Evolutionary conservation across 1,140 invertebrate genomes (phyloP), one percentile per base, ranked within the genome.

Genomic region (Holotrichia oblita): DNA sequence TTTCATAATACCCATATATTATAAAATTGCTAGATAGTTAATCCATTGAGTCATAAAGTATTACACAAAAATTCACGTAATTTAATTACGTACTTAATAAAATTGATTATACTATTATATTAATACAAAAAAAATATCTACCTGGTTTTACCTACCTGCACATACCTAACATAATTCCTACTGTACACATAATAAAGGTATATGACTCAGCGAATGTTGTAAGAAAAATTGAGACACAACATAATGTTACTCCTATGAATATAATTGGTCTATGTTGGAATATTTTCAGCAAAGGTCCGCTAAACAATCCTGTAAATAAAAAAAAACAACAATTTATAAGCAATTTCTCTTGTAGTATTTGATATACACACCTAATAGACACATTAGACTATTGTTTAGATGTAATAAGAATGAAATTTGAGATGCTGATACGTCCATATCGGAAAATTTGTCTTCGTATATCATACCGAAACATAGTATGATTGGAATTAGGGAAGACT

Each of bases 151-250:
- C 27, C 76, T 42, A 73, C 27, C 17, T 34, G 44, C 27, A 80
- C 81, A 80, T 82, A 86, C 86, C 86, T 79, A 84, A 83, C 79
- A 86, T 78, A 80, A 87, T 79, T 14, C 85, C 83, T 22, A 85
- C 79, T 10, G 85, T 83, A 55, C 83, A 80, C 59, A 87, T 82
- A 22, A 87, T 76, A 20, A 75, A 78, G 40, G 42, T 77, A 77
- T 85, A 86, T 8, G 83, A 82, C 0, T 81, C 78, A 12, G 81
- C 82, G 80, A 86, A 86, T 75, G 80, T 82, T 34, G 82, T 85
- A 10, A 84, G 42, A 77, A 84, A 82, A 78, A 85, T 84, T 22
- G 84, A 84, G 2, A 81, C 40, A 72, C 81, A 83, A 79, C 85
- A 81, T 0, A 86, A 14, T 4, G 42, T 72, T 12, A 80, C 79